phyloP scores from a whole-genome alignment of 2,888 invertebrate genomes.

The Lucinisca nassula region DNA sequence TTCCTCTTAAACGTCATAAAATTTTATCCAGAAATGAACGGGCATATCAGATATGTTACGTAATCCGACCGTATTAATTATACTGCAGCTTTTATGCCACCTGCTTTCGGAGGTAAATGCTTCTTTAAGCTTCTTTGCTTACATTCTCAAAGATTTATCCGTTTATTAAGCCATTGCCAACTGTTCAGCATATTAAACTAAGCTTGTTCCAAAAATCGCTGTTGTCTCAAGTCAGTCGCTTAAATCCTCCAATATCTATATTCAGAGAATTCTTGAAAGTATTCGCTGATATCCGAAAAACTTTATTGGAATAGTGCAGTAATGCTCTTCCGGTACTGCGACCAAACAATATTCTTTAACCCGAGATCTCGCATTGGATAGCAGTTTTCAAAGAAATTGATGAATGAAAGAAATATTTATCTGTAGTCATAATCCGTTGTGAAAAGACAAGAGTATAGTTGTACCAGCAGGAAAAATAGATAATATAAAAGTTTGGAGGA shows the following conservation, averaged over 20 bases:
- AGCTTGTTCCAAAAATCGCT: not conserved
- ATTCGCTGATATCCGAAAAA: not conserved
- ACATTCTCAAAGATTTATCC: not conserved
- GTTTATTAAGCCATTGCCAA: not conserved
- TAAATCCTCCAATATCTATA: slow-evolving; percentile 1
- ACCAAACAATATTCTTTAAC: not conserved
- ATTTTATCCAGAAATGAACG: not conserved
- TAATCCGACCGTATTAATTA: not conserved
- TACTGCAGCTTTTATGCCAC: not conserved
- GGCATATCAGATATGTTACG: not conserved
- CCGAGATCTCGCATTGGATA: not conserved
- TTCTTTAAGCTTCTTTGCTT: not conserved
- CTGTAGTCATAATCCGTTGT: not conserved
- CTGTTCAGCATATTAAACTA: not conserved
- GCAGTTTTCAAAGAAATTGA: not conserved
- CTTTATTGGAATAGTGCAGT: not conserved
- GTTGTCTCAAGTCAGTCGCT: not conserved
- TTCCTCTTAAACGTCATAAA: not conserved
- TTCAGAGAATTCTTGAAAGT: not conserved
- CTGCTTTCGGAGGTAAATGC: not conserved
- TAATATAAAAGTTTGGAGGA: not conserved
- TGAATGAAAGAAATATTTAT: not conserved
- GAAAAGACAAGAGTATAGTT: no score
- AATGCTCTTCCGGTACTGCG: not conserved
- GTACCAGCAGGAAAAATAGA: not conserved